Percentiles rank a stretch among this genome's conserved stretches.
These are phyloP conservation scores for Exaiptasia diaphana DNA, from an alignment of 64 coral and sea anemone species.

Conservation along the genomic window DNA sequence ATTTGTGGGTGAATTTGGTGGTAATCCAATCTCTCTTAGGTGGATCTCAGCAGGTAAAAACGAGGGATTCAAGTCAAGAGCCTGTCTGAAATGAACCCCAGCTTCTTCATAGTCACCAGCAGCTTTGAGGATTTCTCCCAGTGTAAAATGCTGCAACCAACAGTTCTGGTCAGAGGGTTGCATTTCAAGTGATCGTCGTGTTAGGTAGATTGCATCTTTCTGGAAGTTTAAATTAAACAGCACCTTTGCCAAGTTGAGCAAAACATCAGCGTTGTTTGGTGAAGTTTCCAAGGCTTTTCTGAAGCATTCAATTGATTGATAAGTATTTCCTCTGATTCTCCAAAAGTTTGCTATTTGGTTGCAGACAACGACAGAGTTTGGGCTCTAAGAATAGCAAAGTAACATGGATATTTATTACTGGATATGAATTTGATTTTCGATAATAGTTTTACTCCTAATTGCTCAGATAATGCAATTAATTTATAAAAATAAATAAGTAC, in stretches of 20 bases:
- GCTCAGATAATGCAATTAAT: neutral
- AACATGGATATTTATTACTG: too few species aligned
- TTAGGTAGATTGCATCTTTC: constrained; percentile 82
- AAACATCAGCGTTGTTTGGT: constrained; percentile 94
- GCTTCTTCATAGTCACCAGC: constrained; percentile 84
- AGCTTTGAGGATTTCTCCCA: constrained; percentile 94
- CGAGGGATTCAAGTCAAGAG: constrained; percentile 82
- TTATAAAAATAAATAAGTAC: neutral
- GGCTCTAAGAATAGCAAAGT: constrained; percentile 69
- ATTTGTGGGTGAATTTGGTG: constrained; percentile 64
- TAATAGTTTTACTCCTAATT: neutral
- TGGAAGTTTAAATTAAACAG: constrained; percentile 91
- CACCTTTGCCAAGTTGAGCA: constrained; percentile 93
- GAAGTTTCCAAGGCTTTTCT: constrained; percentile 75
- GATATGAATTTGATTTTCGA: neutral
- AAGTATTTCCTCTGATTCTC: constrained; percentile 97
- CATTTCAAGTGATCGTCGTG: constrained; percentile 88
- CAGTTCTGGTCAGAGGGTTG: constrained; percentile 94
- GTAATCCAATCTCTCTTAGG: constrained; percentile 73
- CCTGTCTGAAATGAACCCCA: constrained; percentile 79
- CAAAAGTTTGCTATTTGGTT: constrained; percentile 98
- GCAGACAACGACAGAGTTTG: constrained; percentile 86
- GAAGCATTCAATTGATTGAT: constrained; percentile 98
- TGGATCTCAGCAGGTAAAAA: constrained; percentile 95
- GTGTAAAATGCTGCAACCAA: constrained; percentile 97